Evolutionary conservation across 2,113 vertebrate genomes (phyloP).

Genomic region (Pitta sordida): DNA sequence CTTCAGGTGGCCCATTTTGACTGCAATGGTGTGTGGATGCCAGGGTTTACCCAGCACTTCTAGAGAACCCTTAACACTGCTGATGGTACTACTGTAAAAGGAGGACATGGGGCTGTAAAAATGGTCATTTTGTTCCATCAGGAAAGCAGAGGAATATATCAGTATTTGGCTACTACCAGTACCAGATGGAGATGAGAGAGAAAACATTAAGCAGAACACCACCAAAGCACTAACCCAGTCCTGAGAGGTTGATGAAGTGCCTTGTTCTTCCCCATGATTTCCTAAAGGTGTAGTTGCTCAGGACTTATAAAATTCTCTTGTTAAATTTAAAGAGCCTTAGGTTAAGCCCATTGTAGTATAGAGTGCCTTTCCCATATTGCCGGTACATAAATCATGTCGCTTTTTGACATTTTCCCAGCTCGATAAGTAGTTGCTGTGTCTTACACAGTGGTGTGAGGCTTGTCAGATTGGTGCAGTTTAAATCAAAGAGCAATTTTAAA

Average conservation of each 20-base stretch:
- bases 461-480: neutral
- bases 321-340: conserved; percentile 4
- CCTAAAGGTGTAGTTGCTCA: neutral
- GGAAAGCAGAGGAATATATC: neutral
- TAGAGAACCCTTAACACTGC: neutral
- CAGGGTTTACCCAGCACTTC: neutral
- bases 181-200: neutral
- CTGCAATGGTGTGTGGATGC: accelerated
- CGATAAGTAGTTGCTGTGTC: neutral
- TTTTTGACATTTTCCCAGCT: conserved; percentile 31
- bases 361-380: neutral
- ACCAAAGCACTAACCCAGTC: neutral
- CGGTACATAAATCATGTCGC: conserved; percentile 9
- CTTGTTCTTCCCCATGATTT: neutral
- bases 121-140: neutral
- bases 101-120: neutral
- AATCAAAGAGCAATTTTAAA: conserved; percentile 28
- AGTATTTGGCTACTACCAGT: neutral
- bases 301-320: neutral
- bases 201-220: neutral
- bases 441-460: neutral
- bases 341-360: neutral
- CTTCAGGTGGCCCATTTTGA: neutral
- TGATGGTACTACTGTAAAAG: neutral
- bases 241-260: neutral